Evolutionary conservation across 2,888 invertebrate species (phyloP).

Genomic region (Plebejus melissa): DNA sequence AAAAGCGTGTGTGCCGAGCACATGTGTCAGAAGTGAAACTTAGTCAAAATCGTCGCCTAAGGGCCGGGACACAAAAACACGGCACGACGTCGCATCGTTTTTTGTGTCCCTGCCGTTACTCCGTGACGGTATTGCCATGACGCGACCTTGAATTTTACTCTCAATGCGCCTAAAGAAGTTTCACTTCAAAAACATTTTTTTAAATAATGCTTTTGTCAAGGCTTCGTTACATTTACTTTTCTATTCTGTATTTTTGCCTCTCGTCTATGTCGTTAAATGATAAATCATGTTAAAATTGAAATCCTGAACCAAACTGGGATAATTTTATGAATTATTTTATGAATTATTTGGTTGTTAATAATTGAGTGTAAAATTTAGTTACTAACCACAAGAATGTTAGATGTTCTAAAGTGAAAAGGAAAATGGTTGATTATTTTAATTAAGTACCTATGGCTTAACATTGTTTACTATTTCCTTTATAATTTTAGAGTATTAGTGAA

Average conservation of each 20-base stretch:
- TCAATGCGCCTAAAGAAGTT: no score
- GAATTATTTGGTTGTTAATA: not conserved
- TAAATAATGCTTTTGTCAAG: not conserved
- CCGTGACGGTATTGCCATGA: no score
- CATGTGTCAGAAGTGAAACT: no score
- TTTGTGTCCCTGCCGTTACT: no score
- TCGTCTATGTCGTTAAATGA: not conserved
- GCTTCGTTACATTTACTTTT: not conserved
- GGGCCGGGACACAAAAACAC: no score
- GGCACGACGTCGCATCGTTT: no score
- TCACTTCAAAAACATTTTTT: no score
- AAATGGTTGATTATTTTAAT: not conserved
- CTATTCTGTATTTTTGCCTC: not conserved
- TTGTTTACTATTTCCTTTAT: slow-evolving; percentile 3
- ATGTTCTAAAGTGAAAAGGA: slow-evolving; percentile 5
- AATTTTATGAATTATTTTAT: not conserved
- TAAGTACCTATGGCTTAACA: not conserved
- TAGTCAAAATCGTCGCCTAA: no score
- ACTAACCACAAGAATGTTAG: not conserved
- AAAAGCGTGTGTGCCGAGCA: not conserved
- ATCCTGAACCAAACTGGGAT: not conserved
- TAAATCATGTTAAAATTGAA: not conserved
- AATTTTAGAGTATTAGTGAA: slow-evolving; percentile 1
- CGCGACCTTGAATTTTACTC: no score
- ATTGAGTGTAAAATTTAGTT: not conserved